Percentiles rank a stretch among this genome's conserved stretches.
These are phyloP conservation scores for Drosophila ezoana DNA, from an alignment of 2,888 invertebrate genomes.

Conservation along the genomic window DNA sequence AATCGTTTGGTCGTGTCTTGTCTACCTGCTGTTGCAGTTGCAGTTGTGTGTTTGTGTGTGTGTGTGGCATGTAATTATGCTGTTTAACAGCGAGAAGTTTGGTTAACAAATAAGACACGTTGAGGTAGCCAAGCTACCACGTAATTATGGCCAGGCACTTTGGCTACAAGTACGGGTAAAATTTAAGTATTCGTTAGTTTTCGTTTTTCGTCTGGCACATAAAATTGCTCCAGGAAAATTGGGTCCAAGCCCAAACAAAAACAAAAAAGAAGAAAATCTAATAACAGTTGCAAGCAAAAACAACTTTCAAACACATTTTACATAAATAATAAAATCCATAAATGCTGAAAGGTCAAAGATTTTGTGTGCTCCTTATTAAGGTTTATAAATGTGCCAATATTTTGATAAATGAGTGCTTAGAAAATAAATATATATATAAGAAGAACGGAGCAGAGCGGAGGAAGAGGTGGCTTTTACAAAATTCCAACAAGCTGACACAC, in stretches of 20 bases:
- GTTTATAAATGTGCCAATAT: slow-evolving; percentile 70
- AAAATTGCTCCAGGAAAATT: slow-evolving; percentile 34
- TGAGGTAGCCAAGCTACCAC: slow-evolving; percentile 38
- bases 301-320: slow-evolving; percentile 19
- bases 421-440: slow-evolving; percentile 14
- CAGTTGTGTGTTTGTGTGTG: slow-evolving; percentile 23
- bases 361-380: slow-evolving; percentile 7
- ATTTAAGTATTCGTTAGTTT: slow-evolving; percentile 16
- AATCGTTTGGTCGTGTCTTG: slow-evolving; percentile 20
- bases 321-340: slow-evolving; percentile 35
- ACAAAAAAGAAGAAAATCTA: slow-evolving; percentile 8
- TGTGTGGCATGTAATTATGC: slow-evolving; percentile 74
- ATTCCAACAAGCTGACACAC: slow-evolving; percentile 55
- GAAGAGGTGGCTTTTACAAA: slow-evolving; percentile 17
- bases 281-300: slow-evolving; percentile 22
- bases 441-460: slow-evolving; percentile 18
- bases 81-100: slow-evolving; percentile 74
- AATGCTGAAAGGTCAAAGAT: slow-evolving; percentile 34
- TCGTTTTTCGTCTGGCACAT: slow-evolving; percentile 24
- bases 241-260: not conserved
- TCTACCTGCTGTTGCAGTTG: slow-evolving; percentile 49
- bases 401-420: slow-evolving; percentile 66
- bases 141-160: slow-evolving; percentile 44
- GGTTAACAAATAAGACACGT: slow-evolving; percentile 69
- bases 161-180: slow-evolving; percentile 10